Conservation (phyloP, 2,797 vertebrate genomes). For the Falco berigora region DNA sequence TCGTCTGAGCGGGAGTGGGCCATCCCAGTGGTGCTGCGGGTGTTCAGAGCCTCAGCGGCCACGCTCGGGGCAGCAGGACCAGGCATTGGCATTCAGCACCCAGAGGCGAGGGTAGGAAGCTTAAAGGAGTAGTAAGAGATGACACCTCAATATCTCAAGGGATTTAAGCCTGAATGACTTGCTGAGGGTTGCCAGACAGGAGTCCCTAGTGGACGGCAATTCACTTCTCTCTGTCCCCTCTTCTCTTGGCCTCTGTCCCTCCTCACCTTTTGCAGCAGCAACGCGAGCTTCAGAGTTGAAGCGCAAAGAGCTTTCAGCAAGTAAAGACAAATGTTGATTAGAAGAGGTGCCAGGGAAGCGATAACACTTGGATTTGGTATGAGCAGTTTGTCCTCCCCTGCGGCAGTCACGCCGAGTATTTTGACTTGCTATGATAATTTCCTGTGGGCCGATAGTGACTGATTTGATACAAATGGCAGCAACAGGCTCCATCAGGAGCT, state of each 20-base stretch:
- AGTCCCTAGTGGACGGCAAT: not conserved
- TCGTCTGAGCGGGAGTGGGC: not conserved
- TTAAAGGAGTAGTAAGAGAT: not conserved
- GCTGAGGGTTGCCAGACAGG: not conserved
- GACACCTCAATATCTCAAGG: not conserved
- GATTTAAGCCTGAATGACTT: not conserved
- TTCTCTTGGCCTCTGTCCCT: not conserved
- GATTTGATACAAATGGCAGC: constrained; percentile 34
- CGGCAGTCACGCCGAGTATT: constrained; percentile 65
- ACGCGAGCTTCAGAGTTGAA: not conserved
- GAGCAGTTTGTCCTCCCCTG: constrained; percentile 67
- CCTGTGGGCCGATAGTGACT: not conserved
- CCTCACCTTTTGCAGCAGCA: not conserved
- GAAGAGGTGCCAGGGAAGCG: constrained; percentile 72
- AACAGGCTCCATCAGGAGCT: not conserved
- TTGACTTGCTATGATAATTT: constrained; percentile 35
- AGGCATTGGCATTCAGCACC: not conserved
- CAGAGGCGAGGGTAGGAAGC: not conserved
- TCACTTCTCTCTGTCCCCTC: not conserved
- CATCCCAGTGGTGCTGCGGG: not conserved
- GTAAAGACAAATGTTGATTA: constrained; percentile 65
- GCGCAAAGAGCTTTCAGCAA: not conserved
- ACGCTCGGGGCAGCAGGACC: not conserved
- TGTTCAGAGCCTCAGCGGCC: not conserved
- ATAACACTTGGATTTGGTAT: constrained; percentile 71